Percentiles rank a stretch among this genome's conserved stretches.
phyloP scores from a whole-genome alignment of 2,113 vertebrate species.

The Psilopogon haemacephalus region DNA sequence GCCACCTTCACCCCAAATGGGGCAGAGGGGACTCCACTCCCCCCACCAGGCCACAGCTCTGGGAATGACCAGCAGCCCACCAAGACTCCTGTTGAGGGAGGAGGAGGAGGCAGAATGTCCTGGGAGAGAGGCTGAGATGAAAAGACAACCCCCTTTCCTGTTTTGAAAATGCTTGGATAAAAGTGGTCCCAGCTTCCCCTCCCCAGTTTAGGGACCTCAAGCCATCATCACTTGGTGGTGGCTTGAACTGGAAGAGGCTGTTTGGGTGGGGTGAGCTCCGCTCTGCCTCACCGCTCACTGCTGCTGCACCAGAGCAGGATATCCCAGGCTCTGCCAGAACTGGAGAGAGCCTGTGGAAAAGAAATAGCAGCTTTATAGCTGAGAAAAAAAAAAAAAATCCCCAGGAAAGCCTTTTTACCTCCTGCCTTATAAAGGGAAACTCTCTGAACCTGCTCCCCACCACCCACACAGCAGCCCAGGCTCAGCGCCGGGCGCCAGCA shows the following conservation, averaged over 20 bases:
- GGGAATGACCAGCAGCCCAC: not conserved
- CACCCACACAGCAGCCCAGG: slow-evolving; percentile 19
- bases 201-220: not conserved
- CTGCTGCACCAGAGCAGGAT: not conserved
- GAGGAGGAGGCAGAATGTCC: not conserved
- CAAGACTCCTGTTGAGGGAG: not conserved
- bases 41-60: not conserved
- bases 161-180: fast-evolving
- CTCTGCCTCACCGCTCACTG: not conserved
- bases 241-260: not conserved
- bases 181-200: fast-evolving
- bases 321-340: not conserved
- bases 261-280: not conserved
- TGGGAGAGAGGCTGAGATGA: not conserved
- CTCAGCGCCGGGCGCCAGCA: not conserved
- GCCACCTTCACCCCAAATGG: not conserved
- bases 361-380: not conserved
- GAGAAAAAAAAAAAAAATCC: slow-evolving; percentile 22
- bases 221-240: fast-evolving
- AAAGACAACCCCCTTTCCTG: fast-evolving
- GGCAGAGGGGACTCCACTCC: not conserved
- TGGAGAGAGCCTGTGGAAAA: not conserved
- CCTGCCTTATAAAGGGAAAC: not conserved
- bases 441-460: slow-evolving; percentile 37
- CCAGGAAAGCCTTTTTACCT: not conserved